Evolutionary conservation across 2,888 invertebrate species (phyloP).

Genomic region (Melinaea marsaeus): DNA sequence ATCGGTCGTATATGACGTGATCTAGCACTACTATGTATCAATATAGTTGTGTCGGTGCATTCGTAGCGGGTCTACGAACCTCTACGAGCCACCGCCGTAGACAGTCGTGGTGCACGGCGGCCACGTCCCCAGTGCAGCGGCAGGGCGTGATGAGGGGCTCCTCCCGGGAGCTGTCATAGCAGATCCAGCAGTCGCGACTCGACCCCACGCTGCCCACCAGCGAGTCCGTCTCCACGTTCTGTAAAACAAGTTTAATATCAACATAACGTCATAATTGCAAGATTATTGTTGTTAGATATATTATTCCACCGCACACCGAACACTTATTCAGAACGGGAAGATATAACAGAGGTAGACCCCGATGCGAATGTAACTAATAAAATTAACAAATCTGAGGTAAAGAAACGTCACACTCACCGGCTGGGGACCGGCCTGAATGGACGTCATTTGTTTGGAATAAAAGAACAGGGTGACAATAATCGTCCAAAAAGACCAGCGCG

Average conservation of each 20-base stretch:
- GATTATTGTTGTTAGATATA: no score
- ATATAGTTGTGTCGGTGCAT: not conserved
- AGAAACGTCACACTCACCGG: slow-evolving; percentile 27
- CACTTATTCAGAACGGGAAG: no score
- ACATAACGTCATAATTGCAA: not conserved
- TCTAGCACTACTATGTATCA: not conserved
- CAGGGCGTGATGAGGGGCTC: slow-evolving; percentile 94
- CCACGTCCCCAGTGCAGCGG: slow-evolving; percentile 95
- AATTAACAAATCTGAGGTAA: slow-evolving; percentile 3
- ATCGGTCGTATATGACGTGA: not conserved
- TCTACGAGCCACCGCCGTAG: slow-evolving; percentile 93
- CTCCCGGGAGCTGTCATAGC: slow-evolving; percentile 88
- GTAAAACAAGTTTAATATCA: slow-evolving; percentile 17
- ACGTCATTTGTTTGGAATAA: slow-evolving; percentile 32
- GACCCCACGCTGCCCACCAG: slow-evolving; percentile 64
- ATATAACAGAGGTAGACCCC: no score
- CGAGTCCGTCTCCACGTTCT: slow-evolving; percentile 71
- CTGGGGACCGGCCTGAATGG: slow-evolving; percentile 16
- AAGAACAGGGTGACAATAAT: slow-evolving; percentile 41
- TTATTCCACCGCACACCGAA: no score
- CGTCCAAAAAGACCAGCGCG: slow-evolving; percentile 45
- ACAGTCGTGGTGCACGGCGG: slow-evolving; percentile 94
- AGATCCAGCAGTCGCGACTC: slow-evolving; percentile 92
- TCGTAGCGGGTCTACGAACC: slow-evolving; percentile 61
- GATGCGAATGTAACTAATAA: not conserved